Base-by-base conservation (phyloP, 2,113 vertebrate genomes). In the Bos indicus region DNA sequence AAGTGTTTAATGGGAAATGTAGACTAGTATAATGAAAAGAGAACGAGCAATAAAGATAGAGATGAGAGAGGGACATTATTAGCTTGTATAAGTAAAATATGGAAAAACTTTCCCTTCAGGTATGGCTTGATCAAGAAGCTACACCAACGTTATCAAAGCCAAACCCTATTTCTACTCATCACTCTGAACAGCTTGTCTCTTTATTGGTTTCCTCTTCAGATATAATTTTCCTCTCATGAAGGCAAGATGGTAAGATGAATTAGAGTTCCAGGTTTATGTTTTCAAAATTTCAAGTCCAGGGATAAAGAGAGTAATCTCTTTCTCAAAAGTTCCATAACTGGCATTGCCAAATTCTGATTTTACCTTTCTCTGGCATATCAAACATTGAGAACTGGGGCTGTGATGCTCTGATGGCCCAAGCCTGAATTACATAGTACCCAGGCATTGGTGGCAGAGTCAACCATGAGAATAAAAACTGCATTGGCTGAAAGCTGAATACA, bases 331-430 rank as follows among this genome's bases (percentile, higher is more conserved):
- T 48, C 43, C 71, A 59, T 57, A 77, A 40, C 12, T 67, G 33
- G 26, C 80, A 90, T 92, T 23, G 12, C 4, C 30, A 71, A 67
- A 4, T 64, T 94, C 9, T 88, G 33, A 60, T 1, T 89, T 93
- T 67, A 48, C 26, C 1, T n/a, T 85, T 60, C 14, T 1, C 10
- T 74, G 2, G 33, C 25, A 46, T 46, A 59, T 15, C 33, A 62
- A 94, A 36, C 15, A 51, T 4, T 90, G 28, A 74, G 1, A 85
- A 6, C 9, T 43, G 4, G 11, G 11, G 1, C 54, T 43, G 3
- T 26, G 33, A 62, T 16, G 4, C 4, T 40, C 4, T 56, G 17
- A 62, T 16, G n/a, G 9, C 0, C 3, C 1, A 33, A 36, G 23
- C 6, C 36, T 85, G 43, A 85, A 52, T 26, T 23, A 10, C 9